Conservation (phyloP, 2,797 vertebrate species). For the Apogon talboti region DNA sequence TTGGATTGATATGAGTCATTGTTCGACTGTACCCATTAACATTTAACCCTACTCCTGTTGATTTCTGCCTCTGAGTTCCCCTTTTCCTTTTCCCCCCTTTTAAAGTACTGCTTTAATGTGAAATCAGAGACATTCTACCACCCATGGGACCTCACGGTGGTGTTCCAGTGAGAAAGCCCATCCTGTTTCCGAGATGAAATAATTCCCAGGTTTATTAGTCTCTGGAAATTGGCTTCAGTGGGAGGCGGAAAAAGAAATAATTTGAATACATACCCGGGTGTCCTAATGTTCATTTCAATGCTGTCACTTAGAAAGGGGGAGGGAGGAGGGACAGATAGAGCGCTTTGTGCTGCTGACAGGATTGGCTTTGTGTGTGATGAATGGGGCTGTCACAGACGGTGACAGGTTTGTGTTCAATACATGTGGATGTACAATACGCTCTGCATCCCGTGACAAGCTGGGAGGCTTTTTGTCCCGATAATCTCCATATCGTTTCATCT, state of each 20-base stretch:
- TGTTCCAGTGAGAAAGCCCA: slow-evolving; percentile 24
- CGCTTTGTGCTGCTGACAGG: slow-evolving; percentile 82
- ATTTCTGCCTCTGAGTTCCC: too few relatives aligned
- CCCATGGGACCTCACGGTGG: slow-evolving; percentile 42
- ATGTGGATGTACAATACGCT: slow-evolving; percentile 86
- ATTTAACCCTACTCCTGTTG: too few relatives aligned
- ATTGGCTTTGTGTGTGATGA: slow-evolving; percentile 87
- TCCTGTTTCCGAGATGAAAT: slow-evolving; percentile 55
- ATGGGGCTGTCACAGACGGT: slow-evolving; percentile 85
- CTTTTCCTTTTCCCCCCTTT: neutral
- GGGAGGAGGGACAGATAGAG: slow-evolving; percentile 60
- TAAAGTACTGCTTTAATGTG: neutral
- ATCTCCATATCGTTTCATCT: slow-evolving; percentile 84
- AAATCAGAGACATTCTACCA: slow-evolving; percentile 11
- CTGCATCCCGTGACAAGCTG: slow-evolving; percentile 84
- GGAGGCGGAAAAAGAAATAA: slow-evolving; percentile 78
- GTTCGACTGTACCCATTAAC: too few relatives aligned
- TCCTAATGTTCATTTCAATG: slow-evolving; percentile 82
- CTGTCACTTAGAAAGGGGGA: slow-evolving; percentile 82
- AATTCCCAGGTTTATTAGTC: slow-evolving; percentile 80
- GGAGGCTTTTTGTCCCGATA: slow-evolving; percentile 83
- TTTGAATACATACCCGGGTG: slow-evolving; percentile 79
- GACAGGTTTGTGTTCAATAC: slow-evolving; percentile 88
- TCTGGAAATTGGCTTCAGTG: slow-evolving; percentile 80
- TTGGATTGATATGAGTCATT: too few relatives aligned